Conservation (phyloP, 1,140 invertebrate species). For the Chymomyza costata region DNA sequence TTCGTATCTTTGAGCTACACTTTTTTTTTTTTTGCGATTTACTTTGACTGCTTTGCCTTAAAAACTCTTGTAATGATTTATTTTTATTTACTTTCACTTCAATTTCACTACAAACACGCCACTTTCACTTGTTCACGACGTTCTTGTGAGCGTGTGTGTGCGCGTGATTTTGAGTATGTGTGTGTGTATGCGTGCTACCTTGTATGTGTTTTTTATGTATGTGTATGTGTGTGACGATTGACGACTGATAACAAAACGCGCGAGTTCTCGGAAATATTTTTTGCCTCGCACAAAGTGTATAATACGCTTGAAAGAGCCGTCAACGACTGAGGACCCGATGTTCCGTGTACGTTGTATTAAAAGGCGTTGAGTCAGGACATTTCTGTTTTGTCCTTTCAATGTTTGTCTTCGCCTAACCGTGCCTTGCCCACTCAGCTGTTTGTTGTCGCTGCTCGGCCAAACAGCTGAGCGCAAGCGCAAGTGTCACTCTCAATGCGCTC, state of each 20-base stretch:
- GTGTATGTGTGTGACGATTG: constrained; percentile 15
- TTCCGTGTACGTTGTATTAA: constrained; percentile 39
- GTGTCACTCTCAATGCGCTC: too few relatives aligned
- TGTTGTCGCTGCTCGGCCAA: constrained; percentile 21
- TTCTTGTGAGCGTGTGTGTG: too few relatives aligned
- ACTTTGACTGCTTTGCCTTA: constrained; percentile 7
- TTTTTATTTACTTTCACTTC: constrained; percentile 51
- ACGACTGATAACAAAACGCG: constrained; percentile 52
- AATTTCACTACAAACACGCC: constrained; percentile 28
- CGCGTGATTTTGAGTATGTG: too few relatives aligned
- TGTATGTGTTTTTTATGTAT: too few relatives aligned
- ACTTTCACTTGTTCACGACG: constrained; percentile 25
- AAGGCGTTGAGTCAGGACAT: constrained; percentile 46
- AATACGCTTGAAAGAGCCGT: constrained; percentile 58
- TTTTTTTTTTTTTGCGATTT: constrained; percentile 31
- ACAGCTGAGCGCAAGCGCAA: constrained; percentile 34
- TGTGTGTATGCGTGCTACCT: background rate
- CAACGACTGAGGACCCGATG: constrained; percentile 53
- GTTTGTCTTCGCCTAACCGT: constrained; percentile 31
- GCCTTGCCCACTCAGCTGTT: constrained; percentile 57
- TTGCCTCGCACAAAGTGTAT: constrained; percentile 28
- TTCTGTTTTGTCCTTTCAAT: constrained; percentile 34
- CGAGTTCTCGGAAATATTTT: constrained; percentile 22
- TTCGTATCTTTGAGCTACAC: constrained; percentile 25
- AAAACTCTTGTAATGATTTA: constrained; percentile 30